Evolutionary conservation across 2,797 vertebrate species (phyloP), one percentile per base, ranked within the genome.

Genomic region (Enteromius trimaculatus): DNA sequence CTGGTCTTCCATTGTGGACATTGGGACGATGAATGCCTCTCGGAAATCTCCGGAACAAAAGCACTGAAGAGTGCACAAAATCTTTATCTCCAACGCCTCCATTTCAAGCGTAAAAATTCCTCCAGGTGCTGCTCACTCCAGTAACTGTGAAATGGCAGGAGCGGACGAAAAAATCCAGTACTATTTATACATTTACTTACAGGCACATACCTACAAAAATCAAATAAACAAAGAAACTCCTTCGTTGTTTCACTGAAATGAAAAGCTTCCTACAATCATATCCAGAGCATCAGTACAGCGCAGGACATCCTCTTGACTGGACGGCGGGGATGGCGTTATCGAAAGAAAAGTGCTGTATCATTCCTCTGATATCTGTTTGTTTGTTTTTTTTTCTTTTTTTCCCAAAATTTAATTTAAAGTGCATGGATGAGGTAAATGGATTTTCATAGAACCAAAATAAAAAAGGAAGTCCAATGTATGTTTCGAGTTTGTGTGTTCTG

Each of bases 361-460:
- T 95, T 81, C 85, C 79, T 86, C 71, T 51, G 37, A 84, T 68
- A 87, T 85, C 71, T 70, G n/a, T n/a, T n/a, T n/a, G 84, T 87
- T 44, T 88, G 51, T 85, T 87, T 89, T 88, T 87, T 68, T 77
- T 84, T 91, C 72, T 5, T 26, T 14, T 42, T 49, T 64, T 83
- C 49, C 72, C 90, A 91, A 53, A 69, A 81, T 74, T 92, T 89
- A 86, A 89, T 97, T 97, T 99, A 99, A 99, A 99, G 98, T 99
- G 98, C 98, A 97, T 97, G 97, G 95, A 99, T 98, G 97, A 99
- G 98, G 98, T 99, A 99, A 98, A 98, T 92, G 88, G 91, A 92
- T 91, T 88, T 92, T 85, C 69, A 79, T 78, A 86, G 80, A 83
- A 84, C 37, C 84, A 85, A 64, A 49, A 77, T 74, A 19, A 69